Evolutionary conservation across 2,797 vertebrate species (phyloP).

Genomic region (Lithobates sylvaticus): DNA sequence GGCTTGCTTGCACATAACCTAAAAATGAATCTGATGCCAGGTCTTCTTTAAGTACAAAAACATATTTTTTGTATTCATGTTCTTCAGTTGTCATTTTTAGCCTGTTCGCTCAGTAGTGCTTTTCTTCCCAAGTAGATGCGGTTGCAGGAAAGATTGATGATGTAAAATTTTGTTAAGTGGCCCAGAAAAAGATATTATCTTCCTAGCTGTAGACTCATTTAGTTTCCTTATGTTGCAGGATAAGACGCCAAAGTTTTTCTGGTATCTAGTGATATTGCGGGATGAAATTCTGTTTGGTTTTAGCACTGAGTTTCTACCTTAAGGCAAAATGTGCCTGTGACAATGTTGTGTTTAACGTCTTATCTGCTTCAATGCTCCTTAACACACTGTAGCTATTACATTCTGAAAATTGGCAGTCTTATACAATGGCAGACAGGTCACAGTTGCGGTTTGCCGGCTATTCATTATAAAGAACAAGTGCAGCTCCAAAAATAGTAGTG

Average conservation of each 20-base stretch:
- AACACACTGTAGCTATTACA: slow-evolving; percentile 36
- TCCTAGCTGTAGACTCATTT: slow-evolving; percentile 42
- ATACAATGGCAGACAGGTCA: slow-evolving; percentile 19
- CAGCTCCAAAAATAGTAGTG: neutral
- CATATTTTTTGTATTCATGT: slow-evolving; percentile 12
- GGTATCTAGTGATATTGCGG: slow-evolving; percentile 20
- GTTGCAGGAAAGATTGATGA: slow-evolving; percentile 45
- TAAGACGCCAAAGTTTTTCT: slow-evolving; percentile 36
- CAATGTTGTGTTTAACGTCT: slow-evolving; percentile 44
- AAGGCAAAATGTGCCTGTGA: slow-evolving; percentile 44
- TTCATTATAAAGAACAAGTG: slow-evolving; percentile 17
- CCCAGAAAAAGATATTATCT: slow-evolving; percentile 46
- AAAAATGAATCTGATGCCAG: neutral
- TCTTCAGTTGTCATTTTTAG: slow-evolving; percentile 24
- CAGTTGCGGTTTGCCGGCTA: neutral
- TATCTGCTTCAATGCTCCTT: slow-evolving; percentile 40
- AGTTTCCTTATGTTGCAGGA: slow-evolving; percentile 45
- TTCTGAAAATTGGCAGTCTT: slow-evolving; percentile 27
- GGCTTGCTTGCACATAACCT: neutral
- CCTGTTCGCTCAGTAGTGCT: slow-evolving; percentile 9
- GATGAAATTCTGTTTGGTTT: slow-evolving; percentile 36
- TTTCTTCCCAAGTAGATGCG: slow-evolving; percentile 1
- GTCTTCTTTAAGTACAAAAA: too few relatives aligned
- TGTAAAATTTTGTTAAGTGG: slow-evolving; percentile 44
- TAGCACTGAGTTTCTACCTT: slow-evolving; percentile 35